Evolutionary conservation across 2,888 invertebrate genomes (phyloP).

Genomic region (Caenorhabditis doughertyi): DNA sequence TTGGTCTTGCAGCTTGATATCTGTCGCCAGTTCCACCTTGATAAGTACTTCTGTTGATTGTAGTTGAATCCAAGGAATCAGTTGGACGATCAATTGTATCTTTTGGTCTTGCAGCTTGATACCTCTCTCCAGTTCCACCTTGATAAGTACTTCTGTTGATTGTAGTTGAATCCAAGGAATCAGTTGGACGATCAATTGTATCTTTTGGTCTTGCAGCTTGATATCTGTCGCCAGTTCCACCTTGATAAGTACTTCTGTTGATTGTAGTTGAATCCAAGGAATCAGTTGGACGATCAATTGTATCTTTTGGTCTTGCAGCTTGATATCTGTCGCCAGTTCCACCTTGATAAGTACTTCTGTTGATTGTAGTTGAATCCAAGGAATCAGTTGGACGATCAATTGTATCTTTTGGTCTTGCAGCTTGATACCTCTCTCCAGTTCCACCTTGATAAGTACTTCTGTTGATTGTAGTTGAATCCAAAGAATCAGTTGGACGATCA

Average conservation of each 20-base stretch:
- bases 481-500: conserved; percentile 23
- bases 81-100: conserved; percentile 14
- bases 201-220: conserved; percentile 28
- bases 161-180: conserved; percentile 13
- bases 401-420: conserved; percentile 24
- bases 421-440: conserved; percentile 21
- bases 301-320: conserved; percentile 14
- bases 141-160: conserved; percentile 30
- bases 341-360: conserved; percentile 34
- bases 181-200: conserved; percentile 7
- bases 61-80: conserved; percentile 13
- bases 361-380: conserved; percentile 26
- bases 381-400: conserved; percentile 33
- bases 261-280: conserved; percentile 15
- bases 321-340: conserved; percentile 31
- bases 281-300: conserved; percentile 10
- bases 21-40: conserved; percentile 26
- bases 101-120: conserved; percentile 18
- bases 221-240: conserved; percentile 19
- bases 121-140: conserved; percentile 24
- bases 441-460: conserved; percentile 40
- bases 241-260: conserved; percentile 29
- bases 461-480: conserved; percentile 38
- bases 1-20: conserved; percentile 20
- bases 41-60: conserved; percentile 25